Percentiles rank a stretch among this genome's conserved stretches.
These are phyloP conservation scores for Malthinus flaveolus DNA, from an alignment of 2,888 invertebrate genomes.

Conservation along the genomic window DNA sequence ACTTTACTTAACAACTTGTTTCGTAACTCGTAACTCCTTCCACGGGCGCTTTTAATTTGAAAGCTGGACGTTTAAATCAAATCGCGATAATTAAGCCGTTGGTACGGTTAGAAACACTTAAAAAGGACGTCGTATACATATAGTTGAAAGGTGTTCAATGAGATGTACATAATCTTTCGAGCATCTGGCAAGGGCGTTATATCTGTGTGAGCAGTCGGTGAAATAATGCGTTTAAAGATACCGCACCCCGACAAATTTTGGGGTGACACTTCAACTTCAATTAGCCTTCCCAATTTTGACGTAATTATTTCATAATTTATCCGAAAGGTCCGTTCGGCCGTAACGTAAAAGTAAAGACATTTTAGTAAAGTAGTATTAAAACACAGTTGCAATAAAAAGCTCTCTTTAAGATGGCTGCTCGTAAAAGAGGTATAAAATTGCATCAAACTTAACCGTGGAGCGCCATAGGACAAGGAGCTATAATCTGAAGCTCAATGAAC, in stretches of 20 bases:
- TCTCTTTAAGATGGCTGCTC: constrained; percentile 49
- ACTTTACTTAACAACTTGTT: background rate
- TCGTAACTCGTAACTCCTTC: background rate
- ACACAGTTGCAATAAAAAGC: constrained; percentile 33
- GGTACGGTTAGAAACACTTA: background rate
- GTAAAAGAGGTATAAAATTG: constrained; percentile 50
- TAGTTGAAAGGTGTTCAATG: constrained; percentile 37
- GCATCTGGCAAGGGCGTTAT: constrained; percentile 46
- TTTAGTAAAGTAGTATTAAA: constrained; percentile 7
- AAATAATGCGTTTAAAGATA: constrained; percentile 47
- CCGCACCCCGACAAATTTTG: constrained; percentile 42
- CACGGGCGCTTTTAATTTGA: too few species aligned
- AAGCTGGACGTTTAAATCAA: too few species aligned
- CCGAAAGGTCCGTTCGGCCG: background rate
- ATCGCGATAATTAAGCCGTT: too few species aligned
- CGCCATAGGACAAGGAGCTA: constrained; percentile 49
- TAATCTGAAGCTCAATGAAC: constrained; percentile 51
- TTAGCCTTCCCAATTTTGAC: constrained; percentile 20
- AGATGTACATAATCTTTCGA: constrained; percentile 45
- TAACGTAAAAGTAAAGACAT: constrained; percentile 7
- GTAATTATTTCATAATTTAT: constrained; percentile 35
- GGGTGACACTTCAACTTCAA: constrained; percentile 32
- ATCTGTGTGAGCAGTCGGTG: constrained; percentile 42
- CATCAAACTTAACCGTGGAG: constrained; percentile 46
- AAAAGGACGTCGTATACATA: background rate